phyloP scores from a whole-genome alignment of 1,140 invertebrate genomes.

The Teleogryllus occipitalis region DNA sequence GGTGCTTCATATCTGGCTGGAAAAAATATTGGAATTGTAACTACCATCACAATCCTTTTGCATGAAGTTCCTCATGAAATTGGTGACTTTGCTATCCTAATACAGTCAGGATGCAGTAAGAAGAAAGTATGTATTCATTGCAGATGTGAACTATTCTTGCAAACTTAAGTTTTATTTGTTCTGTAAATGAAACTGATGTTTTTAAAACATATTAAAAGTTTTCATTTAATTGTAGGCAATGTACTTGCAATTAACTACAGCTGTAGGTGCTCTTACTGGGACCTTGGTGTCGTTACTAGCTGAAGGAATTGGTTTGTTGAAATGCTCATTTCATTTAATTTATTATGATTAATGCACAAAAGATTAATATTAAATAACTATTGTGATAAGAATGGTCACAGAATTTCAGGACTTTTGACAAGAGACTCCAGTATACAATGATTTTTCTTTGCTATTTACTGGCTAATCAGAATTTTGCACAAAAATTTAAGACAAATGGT shows the following conservation, averaged over 20 bases:
- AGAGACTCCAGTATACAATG: too few relatives aligned
- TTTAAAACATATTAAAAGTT: slow-evolving; percentile 9
- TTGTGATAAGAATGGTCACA: too few relatives aligned
- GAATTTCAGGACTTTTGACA: too few relatives aligned
- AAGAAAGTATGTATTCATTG: slow-evolving; percentile 52
- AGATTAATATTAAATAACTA: too few relatives aligned
- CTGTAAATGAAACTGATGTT: background rate
- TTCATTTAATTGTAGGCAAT: slow-evolving; percentile 60
- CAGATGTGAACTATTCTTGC: background rate
- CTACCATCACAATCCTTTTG: slow-evolving; percentile 81
- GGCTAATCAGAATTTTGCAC: too few relatives aligned
- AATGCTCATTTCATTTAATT: too few relatives aligned
- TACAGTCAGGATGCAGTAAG: slow-evolving; percentile 85
- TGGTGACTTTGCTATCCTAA: slow-evolving; percentile 94
- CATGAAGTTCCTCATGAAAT: slow-evolving; percentile 98
- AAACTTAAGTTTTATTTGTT: background rate
- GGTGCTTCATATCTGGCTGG: slow-evolving; percentile 94
- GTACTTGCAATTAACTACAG: slow-evolving; percentile 83
- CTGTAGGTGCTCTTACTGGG: slow-evolving; percentile 86
- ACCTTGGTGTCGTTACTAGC: slow-evolving; percentile 77
- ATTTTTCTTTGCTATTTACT: too few relatives aligned
- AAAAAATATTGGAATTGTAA: slow-evolving; percentile 69
- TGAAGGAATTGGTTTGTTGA: slow-evolving; percentile 42
- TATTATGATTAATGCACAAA: too few relatives aligned
- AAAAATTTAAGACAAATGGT: too few relatives aligned